phyloP scores from a whole-genome alignment of 2,797 vertebrate genomes.

The Halcyon chelicuti region DNA sequence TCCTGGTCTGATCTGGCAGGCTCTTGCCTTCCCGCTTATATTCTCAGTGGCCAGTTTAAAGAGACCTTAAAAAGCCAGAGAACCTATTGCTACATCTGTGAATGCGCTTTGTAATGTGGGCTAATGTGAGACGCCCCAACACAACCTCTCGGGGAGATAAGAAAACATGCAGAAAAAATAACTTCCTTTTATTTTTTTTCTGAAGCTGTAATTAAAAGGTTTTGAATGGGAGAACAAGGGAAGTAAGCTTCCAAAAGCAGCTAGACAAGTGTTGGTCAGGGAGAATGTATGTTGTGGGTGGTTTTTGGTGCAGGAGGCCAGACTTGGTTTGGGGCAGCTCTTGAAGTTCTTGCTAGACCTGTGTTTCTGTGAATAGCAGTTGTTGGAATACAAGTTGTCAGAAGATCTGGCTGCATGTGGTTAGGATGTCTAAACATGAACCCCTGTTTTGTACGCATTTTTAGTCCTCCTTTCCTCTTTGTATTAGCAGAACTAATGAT shows the following conservation, averaged over 20 bases:
- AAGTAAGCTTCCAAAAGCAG: neutral
- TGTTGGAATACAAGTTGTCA: neutral
- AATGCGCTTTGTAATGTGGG: neutral
- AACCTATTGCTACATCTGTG: neutral
- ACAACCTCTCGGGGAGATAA: neutral
- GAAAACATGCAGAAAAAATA: neutral
- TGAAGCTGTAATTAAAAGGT: neutral
- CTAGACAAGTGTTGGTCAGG: neutral
- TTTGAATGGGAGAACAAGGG: neutral
- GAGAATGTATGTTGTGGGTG: neutral
- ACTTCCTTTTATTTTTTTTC: neutral
- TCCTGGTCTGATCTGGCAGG: neutral
- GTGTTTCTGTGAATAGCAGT: neutral
- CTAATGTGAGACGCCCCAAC: rapidly evolving
- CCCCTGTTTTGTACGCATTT: neutral
- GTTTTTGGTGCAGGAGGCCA: neutral
- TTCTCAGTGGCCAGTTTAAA: neutral
- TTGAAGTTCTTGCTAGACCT: neutral
- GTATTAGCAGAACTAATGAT: neutral
- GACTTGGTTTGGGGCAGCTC: neutral
- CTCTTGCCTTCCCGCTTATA: neutral
- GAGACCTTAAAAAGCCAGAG: neutral
- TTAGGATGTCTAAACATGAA: neutral
- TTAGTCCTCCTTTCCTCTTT: neutral
- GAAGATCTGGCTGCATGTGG: neutral